These are phyloP conservation scores for Melanotaenia trifasciata DNA, from an alignment of 2,797 vertebrate species.

Conservation along the genomic window DNA sequence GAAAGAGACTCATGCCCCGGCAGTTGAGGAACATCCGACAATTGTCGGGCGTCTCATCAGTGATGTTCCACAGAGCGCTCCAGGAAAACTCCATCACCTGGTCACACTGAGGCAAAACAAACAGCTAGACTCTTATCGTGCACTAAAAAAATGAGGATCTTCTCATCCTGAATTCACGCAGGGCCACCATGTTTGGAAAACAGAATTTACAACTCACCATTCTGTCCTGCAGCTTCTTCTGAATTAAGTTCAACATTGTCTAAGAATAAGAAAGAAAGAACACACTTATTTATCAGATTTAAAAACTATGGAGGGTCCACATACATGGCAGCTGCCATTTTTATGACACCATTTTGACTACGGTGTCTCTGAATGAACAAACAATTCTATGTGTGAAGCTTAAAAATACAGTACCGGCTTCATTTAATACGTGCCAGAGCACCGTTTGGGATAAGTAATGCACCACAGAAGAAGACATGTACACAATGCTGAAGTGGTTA, in stretches of 20 bases:
- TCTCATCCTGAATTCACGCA: too few relatives aligned
- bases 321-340: too few relatives aligned
- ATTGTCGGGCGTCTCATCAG: conserved; percentile 97
- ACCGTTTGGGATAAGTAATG: too few relatives aligned
- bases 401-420: too few relatives aligned
- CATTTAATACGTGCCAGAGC: too few relatives aligned
- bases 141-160: background rate
- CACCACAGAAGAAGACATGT: too few relatives aligned
- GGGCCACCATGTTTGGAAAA: too few relatives aligned
- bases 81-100: conserved; percentile 99
- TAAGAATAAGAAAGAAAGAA: conserved; percentile 59
- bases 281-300: background rate
- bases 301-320: too few relatives aligned
- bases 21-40: conserved; percentile 99
- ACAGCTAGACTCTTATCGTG: background rate
- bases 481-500: too few relatives aligned
- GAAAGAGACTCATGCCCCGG: conserved; percentile 94
- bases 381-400: too few relatives aligned
- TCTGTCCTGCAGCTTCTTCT: conserved; percentile 94
- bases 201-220: conserved; percentile 84
- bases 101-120: conserved; percentile 86
- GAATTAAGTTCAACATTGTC: conserved; percentile 98
- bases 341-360: too few relatives aligned
- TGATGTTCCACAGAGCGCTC: conserved; percentile 99
- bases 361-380: too few relatives aligned